phyloP scores from a whole-genome alignment of 1,140 invertebrate species.

The Euschistus heros region DNA sequence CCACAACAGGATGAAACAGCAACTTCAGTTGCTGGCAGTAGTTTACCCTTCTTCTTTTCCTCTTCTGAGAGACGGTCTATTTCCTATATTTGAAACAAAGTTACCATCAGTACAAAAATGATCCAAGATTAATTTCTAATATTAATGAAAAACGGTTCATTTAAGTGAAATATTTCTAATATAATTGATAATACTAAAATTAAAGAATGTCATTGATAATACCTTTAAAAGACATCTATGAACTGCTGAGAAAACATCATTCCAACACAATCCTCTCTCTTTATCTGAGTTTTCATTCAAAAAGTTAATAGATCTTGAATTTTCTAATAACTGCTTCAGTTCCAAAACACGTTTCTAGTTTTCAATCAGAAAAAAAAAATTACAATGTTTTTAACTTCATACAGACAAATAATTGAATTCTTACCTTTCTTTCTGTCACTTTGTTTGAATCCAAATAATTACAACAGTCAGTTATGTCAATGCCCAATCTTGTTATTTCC shows the following conservation, averaged over 20 bases:
- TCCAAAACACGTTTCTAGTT: background rate
- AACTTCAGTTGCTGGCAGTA: background rate
- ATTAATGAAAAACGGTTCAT: too few relatives aligned
- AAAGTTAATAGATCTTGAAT: background rate
- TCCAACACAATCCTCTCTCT: background rate
- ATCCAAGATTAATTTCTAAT: too few relatives aligned
- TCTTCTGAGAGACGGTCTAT: background rate
- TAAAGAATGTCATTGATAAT: background rate
- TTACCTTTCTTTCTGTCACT: background rate
- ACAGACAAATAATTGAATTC: background rate
- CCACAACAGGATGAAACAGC: background rate
- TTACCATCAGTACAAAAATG: too few relatives aligned
- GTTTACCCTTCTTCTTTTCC: background rate
- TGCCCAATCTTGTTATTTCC: background rate
- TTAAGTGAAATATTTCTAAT: too few relatives aligned
- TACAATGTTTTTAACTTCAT: background rate
- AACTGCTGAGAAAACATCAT: background rate
- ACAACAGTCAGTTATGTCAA: background rate
- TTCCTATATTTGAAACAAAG: background rate
- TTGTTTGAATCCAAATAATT: conserved; percentile 1
- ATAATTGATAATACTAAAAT: background rate
- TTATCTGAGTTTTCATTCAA: background rate
- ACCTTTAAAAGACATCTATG: background rate
- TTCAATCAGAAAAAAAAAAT: background rate
- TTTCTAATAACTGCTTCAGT: background rate